Base-by-base conservation (phyloP, 2,888 invertebrate genomes). In the Melanostoma scalare region DNA sequence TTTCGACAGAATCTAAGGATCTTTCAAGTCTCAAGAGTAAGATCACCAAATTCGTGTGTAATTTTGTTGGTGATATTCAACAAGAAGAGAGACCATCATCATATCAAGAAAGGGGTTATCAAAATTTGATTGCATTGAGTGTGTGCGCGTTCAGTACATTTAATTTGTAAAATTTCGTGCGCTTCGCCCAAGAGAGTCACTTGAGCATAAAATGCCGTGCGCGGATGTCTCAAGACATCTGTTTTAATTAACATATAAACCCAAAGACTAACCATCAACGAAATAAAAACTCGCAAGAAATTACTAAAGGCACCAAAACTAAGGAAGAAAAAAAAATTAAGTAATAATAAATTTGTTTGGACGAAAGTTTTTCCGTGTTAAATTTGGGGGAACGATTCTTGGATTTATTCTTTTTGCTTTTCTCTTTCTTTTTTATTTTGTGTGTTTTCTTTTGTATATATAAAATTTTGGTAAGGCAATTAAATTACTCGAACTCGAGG, bases 161-260 rank as follows among this genome's bases (percentile, higher is more conserved):
- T 78, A 78, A 55, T 65, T 76, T 72, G 65, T 67, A 46, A 9
- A 72, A 58, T 48, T 55, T 48, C 6, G 61, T 53, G 75, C 63
- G 46, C 53, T 56, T 58, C 20, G 53, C 8, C 40, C 38, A 35
- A 36, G 38, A 56, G 53, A 68, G 71, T 56, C 82, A 84, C 78
- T 84, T 84, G 82, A 78, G 78, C 82, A 78, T 84, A 71, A 84
- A 78, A 84, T 84, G 52, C 82, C 82, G 69, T 78, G 78, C 58
- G 74, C 78, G 30, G 74, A 71, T 84, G 84, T 84, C 84, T 84
- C 78, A 74, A 84, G 84, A 84, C 78, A 84, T 84, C 78, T 84
- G 84, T 84, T 84, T 84, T 84, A 84, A 84, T 84, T 84, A 84
- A 75, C 78, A 65, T 82, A 33, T 67, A 53, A 40, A 69, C 67